Evolutionary conservation across 2,797 vertebrate genomes (phyloP).

Genomic region (Dicrostonyx torquatus): DNA sequence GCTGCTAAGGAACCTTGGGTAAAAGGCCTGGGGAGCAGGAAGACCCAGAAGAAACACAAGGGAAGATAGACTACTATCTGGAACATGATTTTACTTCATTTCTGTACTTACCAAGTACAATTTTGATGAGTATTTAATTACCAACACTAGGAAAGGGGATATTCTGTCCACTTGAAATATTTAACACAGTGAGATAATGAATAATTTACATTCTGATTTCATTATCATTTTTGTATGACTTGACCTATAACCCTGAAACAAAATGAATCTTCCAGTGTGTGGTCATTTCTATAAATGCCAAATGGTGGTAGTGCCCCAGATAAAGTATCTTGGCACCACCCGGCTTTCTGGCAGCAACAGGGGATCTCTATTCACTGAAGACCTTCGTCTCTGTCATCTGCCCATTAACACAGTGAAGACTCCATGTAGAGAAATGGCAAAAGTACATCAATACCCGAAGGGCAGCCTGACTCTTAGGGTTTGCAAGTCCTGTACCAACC

Average conservation of each 20-base stretch:
- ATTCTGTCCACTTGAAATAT: conserved; percentile 9
- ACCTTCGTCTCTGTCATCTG: not conserved
- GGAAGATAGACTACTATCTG: not conserved
- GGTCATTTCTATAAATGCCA: not conserved
- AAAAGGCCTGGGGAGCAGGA: not conserved
- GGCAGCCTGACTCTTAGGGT: not conserved
- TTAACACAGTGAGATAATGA: not conserved
- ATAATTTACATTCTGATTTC: not conserved
- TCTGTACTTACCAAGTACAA: not conserved
- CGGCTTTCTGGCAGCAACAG: not conserved
- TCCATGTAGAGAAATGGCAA: not conserved
- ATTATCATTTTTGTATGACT: not conserved
- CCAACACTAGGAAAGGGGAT: not conserved
- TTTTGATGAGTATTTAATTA: not conserved
- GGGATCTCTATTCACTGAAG: not conserved
- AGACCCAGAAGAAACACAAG: not conserved
- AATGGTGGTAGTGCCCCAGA: not conserved
- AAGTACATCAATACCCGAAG: not conserved
- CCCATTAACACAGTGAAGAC: not conserved
- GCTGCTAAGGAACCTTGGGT: no score
- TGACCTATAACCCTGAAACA: conserved; percentile 3
- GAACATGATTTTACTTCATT: not conserved
- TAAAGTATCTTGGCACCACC: not conserved
- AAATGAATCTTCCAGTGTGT: not conserved
- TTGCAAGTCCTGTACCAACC: not conserved